Conservation (phyloP, 2,888 invertebrate genomes). For the Torymus tubicola region DNA sequence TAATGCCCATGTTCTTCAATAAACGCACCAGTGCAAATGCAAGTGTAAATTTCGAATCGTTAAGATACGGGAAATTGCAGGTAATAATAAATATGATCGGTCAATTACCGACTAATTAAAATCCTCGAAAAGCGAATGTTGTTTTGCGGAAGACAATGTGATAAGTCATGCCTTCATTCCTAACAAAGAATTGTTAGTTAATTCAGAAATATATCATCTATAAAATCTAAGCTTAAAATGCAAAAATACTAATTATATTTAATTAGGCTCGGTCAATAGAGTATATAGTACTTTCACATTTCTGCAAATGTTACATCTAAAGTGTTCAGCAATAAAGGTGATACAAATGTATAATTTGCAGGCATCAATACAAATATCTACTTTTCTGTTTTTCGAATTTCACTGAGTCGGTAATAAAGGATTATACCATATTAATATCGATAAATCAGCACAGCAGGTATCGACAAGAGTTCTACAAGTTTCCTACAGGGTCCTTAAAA, state of each 20-base stretch:
- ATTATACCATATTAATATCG: slow-evolving; percentile 16
- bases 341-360: neutral
- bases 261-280: too few relatives aligned
- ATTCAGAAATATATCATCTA: too few relatives aligned
- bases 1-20: slow-evolving; percentile 36
- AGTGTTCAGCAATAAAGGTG: neutral
- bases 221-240: neutral
- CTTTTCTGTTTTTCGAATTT: neutral
- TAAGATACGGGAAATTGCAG: neutral
- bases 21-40: slow-evolving; percentile 34
- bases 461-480: slow-evolving; percentile 41
- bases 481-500: slow-evolving; percentile 38
- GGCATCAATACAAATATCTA: neutral
- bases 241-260: slow-evolving; percentile 6
- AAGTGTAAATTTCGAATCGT: slow-evolving; percentile 38
- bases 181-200: neutral
- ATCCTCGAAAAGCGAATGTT: neutral
- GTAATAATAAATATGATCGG: neutral
- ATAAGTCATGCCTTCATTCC: too few relatives aligned
- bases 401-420: slow-evolving; percentile 20
- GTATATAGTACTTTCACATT: too few relatives aligned
- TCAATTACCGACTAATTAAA: slow-evolving; percentile 14
- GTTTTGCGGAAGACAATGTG: too few relatives aligned
- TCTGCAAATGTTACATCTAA: neutral
- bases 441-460: slow-evolving; percentile 29